Percentiles rank a stretch among this genome's conserved stretches.
Conservation (phyloP, 2,888 invertebrate genomes). For the Nebria salina region DNA sequence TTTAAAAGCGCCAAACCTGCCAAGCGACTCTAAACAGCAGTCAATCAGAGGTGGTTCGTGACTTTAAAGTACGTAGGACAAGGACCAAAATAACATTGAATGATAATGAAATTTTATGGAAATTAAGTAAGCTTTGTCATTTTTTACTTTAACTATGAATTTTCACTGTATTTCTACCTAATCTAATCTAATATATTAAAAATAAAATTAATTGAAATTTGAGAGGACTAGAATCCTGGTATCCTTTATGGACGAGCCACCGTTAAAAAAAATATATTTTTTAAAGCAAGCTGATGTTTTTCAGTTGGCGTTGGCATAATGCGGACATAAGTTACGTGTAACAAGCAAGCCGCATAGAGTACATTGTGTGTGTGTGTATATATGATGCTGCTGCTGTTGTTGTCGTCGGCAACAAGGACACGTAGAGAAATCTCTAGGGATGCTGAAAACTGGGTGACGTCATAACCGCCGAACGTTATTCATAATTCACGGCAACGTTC, state of each 20-base stretch:
- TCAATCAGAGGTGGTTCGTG: no score
- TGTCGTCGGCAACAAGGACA: constrained; percentile 6
- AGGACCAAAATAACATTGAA: no score
- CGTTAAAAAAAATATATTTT: constrained; percentile 32
- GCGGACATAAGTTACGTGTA: constrained; percentile 42
- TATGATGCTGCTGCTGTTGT: not conserved
- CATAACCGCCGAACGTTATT: not conserved
- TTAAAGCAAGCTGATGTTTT: constrained; percentile 19
- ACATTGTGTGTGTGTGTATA: not conserved
- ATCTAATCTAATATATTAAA: no score
- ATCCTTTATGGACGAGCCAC: not conserved
- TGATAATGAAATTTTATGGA: no score
- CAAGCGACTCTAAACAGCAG: constrained; percentile 15
- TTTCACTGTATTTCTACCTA: no score
- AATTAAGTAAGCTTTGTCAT: no score
- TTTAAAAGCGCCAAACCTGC: constrained; percentile 33
- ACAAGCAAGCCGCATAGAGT: constrained; percentile 16
- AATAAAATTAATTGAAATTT: not conserved
- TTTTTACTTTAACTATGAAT: no score
- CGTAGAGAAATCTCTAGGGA: not conserved
- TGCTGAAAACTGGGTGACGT: constrained; percentile 15
- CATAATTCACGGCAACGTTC: constrained; percentile 19
- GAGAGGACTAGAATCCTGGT: not conserved
- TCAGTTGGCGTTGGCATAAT: constrained; percentile 34
- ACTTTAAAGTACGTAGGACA: no score